Conservation (phyloP, 2,797 vertebrate genomes). For the Furcifer pardalis region DNA sequence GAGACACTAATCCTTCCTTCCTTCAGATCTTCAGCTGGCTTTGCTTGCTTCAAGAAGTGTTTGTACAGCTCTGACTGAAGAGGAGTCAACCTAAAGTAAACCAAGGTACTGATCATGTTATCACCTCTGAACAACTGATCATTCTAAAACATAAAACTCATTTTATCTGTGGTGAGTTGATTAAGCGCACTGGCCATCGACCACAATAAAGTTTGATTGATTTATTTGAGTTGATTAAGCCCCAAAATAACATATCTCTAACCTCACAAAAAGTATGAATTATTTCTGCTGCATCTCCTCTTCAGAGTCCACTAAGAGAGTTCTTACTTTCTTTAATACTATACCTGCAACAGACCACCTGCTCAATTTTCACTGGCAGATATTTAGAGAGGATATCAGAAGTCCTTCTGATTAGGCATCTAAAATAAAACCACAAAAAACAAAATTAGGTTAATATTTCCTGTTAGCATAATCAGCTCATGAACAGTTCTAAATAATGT, state of each 20-base stretch:
- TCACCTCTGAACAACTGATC: no score
- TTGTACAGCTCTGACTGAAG: constrained; percentile 92
- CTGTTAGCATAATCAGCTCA: not conserved
- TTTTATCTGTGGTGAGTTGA: not conserved
- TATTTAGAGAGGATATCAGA: constrained; percentile 98
- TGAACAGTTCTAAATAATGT: not conserved
- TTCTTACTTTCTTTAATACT: not conserved
- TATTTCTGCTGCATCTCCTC: not conserved
- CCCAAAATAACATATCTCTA: not conserved
- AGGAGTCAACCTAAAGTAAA: constrained; percentile 84
- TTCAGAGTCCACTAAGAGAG: no score
- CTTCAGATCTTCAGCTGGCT: constrained; percentile 86
- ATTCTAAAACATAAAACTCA: not conserved
- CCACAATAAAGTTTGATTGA: no score
- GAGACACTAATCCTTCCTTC: constrained; percentile 89
- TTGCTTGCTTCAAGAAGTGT: constrained; percentile 89
- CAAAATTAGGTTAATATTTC: constrained; percentile 26
- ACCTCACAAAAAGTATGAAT: not conserved
- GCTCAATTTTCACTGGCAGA: constrained; percentile 96
- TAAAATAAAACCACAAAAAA: constrained; percentile 65
- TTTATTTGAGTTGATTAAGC: not conserved
- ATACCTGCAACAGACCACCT: constrained; percentile 97
- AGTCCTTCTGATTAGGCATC: constrained; percentile 95
- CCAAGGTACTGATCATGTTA: constrained; percentile 14
- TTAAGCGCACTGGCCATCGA: no score